Percentiles rank a stretch among this genome's conserved stretches.
Evolutionary conservation across 2,113 vertebrate genomes (phyloP).

Genomic region (Tragelaphus strepsiceros): DNA sequence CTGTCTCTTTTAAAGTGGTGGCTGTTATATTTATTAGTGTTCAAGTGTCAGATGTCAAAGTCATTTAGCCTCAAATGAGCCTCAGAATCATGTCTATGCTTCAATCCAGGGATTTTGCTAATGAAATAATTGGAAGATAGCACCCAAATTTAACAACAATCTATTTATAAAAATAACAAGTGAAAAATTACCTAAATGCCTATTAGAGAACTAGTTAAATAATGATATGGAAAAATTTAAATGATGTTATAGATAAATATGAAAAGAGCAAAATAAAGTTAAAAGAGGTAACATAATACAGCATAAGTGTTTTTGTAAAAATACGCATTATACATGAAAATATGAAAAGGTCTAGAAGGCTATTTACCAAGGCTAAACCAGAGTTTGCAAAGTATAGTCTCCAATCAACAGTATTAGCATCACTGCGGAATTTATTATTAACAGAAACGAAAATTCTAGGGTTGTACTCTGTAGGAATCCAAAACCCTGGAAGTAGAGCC

Average conservation of each 20-base stretch:
- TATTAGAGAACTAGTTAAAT: background rate
- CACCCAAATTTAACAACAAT: background rate
- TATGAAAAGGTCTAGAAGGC: background rate
- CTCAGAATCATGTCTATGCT: background rate
- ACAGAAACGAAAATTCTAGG: background rate
- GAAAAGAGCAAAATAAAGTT: background rate
- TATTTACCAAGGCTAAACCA: background rate
- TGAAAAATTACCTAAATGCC: background rate
- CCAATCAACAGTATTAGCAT: background rate
- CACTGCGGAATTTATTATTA: background rate
- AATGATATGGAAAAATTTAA: background rate
- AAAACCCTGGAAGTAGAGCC: background rate
- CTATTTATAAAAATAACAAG: background rate
- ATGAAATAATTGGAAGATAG: conserved; percentile 28
- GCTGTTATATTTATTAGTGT: background rate
- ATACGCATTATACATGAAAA: background rate
- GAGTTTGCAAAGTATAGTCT: background rate
- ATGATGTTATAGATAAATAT: background rate
- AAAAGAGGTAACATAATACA: background rate
- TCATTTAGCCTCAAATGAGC: background rate
- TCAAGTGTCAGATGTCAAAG: background rate
- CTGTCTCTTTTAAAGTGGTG: background rate
- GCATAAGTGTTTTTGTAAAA: background rate
- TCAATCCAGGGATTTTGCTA: conserved; percentile 19
- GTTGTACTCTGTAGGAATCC: background rate